These are phyloP conservation scores for Calypte anna DNA, from an alignment of 2,113 vertebrate genomes.

Conservation along the genomic window DNA sequence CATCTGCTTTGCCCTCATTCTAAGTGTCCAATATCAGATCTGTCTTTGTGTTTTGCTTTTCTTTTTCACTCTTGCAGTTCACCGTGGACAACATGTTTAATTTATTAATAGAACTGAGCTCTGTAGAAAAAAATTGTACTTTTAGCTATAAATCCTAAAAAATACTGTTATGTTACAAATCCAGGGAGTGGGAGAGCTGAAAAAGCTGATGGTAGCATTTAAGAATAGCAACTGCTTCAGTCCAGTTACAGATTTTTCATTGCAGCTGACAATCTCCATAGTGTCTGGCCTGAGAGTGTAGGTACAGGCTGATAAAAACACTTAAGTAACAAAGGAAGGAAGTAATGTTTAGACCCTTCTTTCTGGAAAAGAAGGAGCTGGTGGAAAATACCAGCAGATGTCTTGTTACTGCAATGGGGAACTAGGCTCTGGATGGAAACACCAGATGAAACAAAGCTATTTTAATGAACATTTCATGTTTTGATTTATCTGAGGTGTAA, in stretches of 20 bases:
- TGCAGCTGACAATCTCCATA: background rate
- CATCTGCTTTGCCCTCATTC: conserved; percentile 16
- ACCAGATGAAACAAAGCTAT: background rate
- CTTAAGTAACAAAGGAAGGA: background rate
- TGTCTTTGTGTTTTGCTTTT: background rate
- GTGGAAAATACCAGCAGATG: background rate
- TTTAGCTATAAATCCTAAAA: background rate
- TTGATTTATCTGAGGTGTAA: background rate
- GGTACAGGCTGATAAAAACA: background rate
- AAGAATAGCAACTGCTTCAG: background rate
- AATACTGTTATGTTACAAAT: background rate
- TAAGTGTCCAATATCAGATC: background rate
- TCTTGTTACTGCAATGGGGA: background rate
- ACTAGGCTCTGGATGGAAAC: background rate
- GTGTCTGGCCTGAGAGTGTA: background rate
- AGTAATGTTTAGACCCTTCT: background rate
- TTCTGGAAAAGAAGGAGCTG: background rate
- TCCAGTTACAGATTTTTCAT: background rate
- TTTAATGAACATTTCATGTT: background rate
- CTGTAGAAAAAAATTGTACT: background rate
- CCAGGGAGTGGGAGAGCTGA: background rate
- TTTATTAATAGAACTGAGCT: conserved; percentile 2
- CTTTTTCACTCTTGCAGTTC: background rate
- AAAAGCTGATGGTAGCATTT: background rate
- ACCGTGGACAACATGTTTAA: background rate